Percentiles rank a stretch among this genome's conserved stretches.
Conservation (phyloP, 2,888 invertebrate species). For the Dyspetes luteomarginatus region DNA sequence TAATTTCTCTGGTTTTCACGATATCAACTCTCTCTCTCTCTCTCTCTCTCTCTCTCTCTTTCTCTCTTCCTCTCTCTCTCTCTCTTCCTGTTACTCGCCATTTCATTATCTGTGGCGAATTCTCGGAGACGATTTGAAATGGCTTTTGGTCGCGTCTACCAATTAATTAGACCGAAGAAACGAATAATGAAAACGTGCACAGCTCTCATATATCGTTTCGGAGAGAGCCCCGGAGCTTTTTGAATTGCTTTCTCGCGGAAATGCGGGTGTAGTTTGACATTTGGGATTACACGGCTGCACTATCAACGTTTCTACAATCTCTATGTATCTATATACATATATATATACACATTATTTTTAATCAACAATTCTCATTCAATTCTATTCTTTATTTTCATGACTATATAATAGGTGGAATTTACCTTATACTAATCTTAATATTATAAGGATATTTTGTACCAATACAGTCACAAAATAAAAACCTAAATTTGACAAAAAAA, state of each 20-base stretch:
- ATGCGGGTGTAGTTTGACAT: conserved; percentile 8
- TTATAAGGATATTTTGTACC: too few relatives aligned
- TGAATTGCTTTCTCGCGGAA: conserved; percentile 30
- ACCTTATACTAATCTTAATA: too few relatives aligned
- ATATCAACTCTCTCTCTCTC: not conserved
- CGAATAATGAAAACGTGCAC: conserved; percentile 14
- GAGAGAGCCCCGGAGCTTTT: conserved; percentile 20
- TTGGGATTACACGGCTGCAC: not conserved
- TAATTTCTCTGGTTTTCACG: conserved; percentile 5
- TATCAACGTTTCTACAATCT: not conserved
- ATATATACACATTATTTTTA: not conserved
- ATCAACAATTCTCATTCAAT: too few relatives aligned
- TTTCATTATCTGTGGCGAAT: conserved; percentile 9
- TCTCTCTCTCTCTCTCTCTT: not conserved
- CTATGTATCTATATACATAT: not conserved
- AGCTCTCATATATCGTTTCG: not conserved
- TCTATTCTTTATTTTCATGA: too few relatives aligned
- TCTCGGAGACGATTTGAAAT: conserved; percentile 9
- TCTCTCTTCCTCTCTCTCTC: not conserved
- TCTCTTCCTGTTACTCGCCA: not conserved
- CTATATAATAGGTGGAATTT: too few relatives aligned
- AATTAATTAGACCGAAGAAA: conserved; percentile 30
- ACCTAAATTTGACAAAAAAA: too few relatives aligned
- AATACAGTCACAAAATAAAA: too few relatives aligned
- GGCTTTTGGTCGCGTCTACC: conserved; percentile 25